Percentiles rank a stretch among this genome's conserved stretches.
Conservation (phyloP, 2,113 vertebrate genomes). For the Columbina picui region DNA sequence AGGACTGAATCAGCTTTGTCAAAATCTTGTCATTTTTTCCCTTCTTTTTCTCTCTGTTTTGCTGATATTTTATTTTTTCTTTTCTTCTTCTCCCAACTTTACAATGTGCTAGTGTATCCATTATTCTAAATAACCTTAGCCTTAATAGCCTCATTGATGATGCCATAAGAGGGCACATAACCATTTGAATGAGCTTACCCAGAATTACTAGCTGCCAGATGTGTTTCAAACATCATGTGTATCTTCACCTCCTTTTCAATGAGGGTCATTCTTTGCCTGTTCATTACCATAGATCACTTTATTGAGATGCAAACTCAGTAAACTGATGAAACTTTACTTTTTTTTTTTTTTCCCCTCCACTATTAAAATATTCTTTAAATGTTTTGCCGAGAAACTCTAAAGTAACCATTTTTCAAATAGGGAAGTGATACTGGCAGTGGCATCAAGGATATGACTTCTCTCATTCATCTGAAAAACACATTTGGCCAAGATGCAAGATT, state of each 20-base stretch:
- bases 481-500: not conserved
- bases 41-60: not conserved
- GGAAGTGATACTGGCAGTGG: not conserved
- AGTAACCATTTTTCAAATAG: not conserved
- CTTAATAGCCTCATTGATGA: constrained; percentile 43
- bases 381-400: not conserved
- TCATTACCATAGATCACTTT: not conserved
- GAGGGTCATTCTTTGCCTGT: constrained; percentile 16
- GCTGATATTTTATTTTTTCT: not conserved
- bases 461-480: not conserved
- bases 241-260: not conserved
- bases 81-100: not conserved
- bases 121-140: constrained; percentile 22
- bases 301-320: not conserved
- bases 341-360: not conserved
- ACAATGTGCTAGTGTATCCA: not conserved
- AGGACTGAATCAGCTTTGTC: not conserved
- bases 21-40: not conserved
- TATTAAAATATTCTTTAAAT: not conserved
- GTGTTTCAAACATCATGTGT: not conserved
- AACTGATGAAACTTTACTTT: not conserved
- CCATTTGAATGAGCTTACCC: constrained; percentile 15
- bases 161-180: constrained; percentile 47
- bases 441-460: not conserved
- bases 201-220: not conserved